phyloP scores from a whole-genome alignment of 2,113 vertebrate genomes.

The Peromyscus polionotus region DNA sequence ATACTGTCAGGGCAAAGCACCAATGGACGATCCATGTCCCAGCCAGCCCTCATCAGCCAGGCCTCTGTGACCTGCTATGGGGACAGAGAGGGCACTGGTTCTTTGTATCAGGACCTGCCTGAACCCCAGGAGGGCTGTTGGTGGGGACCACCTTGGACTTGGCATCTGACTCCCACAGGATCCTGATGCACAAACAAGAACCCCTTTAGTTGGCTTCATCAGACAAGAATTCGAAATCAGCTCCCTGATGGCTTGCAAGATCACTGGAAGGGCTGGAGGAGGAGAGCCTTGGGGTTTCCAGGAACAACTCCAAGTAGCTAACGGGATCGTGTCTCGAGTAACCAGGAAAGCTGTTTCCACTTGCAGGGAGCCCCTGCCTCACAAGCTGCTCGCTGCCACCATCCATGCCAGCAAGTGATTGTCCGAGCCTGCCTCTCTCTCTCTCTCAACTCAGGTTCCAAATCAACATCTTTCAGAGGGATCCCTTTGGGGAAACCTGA shows the following conservation, averaged over 20 bases:
- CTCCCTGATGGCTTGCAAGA: slow-evolving; percentile 30
- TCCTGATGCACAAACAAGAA: slow-evolving; percentile 33
- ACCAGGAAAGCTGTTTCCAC: neutral
- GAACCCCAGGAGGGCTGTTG: neutral
- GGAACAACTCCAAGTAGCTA: slow-evolving; percentile 30
- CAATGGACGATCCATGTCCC: neutral
- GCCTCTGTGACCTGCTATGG: neutral
- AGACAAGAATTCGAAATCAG: slow-evolving; percentile 59
- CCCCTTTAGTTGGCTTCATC: slow-evolving; percentile 26
- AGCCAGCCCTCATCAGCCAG: neutral
- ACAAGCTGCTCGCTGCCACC: neutral
- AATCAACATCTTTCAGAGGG: neutral
- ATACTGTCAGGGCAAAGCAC: neutral
- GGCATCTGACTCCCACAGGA: slow-evolving; percentile 18
- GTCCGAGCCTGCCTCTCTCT: slow-evolving; percentile 19
- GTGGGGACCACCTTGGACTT: neutral
- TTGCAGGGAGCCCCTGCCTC: neutral
- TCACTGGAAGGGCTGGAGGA: slow-evolving; percentile 39
- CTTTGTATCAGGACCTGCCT: neutral
- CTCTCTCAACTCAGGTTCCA: slow-evolving; percentile 51
- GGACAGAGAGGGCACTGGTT: neutral
- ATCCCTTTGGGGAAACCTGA: slow-evolving; percentile 32
- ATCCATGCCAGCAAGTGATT: neutral
- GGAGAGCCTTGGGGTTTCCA: slow-evolving; percentile 56
- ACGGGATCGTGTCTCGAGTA: neutral